phyloP scores from a whole-genome alignment of 2,113 vertebrate genomes.

The Microtus montanus region DNA sequence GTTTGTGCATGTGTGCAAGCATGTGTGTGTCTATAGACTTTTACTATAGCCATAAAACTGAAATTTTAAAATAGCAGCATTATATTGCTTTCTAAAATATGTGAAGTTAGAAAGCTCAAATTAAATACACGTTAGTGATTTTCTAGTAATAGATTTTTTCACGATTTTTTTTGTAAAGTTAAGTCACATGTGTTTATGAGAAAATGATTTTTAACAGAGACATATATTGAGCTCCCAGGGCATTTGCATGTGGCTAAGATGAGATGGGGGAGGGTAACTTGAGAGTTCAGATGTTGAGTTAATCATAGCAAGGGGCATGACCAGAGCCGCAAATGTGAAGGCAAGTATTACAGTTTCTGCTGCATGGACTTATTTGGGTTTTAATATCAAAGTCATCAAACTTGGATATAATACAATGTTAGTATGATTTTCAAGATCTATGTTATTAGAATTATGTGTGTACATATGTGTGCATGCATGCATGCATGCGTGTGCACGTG shows the following conservation, averaged over 20 bases:
- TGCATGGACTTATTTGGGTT: background rate
- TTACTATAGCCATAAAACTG: background rate
- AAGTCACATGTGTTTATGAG: background rate
- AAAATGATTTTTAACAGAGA: background rate
- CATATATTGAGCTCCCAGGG: background rate
- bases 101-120: background rate
- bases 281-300: background rate
- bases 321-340: too few relatives aligned
- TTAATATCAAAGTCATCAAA: too few relatives aligned
- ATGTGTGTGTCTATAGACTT: background rate
- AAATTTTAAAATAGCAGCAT: background rate
- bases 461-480: background rate
- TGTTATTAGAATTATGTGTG: background rate
- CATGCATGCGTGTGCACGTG: fast-evolving
- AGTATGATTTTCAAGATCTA: background rate
- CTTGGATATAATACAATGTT: background rate
- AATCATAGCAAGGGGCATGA: fast-evolving
- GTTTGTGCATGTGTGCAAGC: background rate
- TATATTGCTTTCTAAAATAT: background rate
- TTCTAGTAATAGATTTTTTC: background rate
- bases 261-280: background rate
- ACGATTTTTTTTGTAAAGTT: background rate
- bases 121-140: background rate
- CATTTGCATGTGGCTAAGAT: background rate
- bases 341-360: too few relatives aligned